A percentile compares a stretch with the other conserved stretches of the same genome.
Conservation (phyloP, 2,888 invertebrate species). For the Prosapia bicincta region DNA sequence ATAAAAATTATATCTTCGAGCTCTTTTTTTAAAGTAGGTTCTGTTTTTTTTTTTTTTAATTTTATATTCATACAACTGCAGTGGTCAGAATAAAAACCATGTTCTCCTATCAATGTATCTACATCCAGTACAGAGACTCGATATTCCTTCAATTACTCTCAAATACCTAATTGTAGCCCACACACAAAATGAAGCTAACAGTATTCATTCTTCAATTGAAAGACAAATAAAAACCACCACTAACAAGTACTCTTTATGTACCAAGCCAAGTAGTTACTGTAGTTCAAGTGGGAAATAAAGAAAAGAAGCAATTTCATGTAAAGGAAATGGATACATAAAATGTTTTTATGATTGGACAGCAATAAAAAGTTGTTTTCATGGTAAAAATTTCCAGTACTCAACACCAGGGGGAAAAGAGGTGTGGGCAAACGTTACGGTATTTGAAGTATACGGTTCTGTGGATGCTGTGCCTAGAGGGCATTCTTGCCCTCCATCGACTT, state of each 20-base stretch:
- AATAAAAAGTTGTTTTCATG: not conserved
- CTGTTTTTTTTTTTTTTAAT: no score
- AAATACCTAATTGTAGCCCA: constrained; percentile 13
- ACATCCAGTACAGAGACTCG: constrained; percentile 2
- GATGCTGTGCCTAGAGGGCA: no score
- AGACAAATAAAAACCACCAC: not conserved
- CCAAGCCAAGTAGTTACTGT: constrained; percentile 17
- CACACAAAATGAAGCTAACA: constrained; percentile 17
- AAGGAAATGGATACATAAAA: constrained; percentile 15
- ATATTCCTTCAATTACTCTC: constrained; percentile 13
- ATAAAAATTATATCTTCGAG: no score
- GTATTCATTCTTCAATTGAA: constrained; percentile 11
- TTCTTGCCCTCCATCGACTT: no score
- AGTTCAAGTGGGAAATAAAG: constrained; percentile 10
- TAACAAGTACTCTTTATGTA: constrained; percentile 6
- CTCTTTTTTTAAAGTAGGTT: no score
- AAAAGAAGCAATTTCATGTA: not conserved
- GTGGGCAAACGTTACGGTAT: no score
- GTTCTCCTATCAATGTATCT: not conserved
- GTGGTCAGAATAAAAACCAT: constrained; percentile 18
- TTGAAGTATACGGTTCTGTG: no score
- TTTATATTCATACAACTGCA: constrained; percentile 20
- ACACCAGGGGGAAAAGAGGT: not conserved
- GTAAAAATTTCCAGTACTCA: constrained; percentile 1
- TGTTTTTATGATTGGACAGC: not conserved